Evolutionary conservation across 2,888 invertebrate species (phyloP).

Genomic region (Cordilura impudica): DNA sequence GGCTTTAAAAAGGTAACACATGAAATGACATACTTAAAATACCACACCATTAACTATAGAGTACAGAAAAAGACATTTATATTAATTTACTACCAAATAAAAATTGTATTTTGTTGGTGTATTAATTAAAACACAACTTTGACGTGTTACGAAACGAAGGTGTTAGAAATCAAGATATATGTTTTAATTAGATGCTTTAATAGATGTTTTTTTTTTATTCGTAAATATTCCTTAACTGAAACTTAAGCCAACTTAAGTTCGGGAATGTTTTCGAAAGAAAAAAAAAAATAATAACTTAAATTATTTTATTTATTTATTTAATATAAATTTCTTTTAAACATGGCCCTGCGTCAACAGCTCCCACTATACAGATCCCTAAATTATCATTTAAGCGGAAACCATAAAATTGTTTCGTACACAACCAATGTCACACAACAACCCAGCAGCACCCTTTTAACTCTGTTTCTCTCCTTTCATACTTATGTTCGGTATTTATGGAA

Average conservation of each 20-base stretch:
- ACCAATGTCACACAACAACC: constrained; percentile 31
- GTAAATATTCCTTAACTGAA: constrained; percentile 21
- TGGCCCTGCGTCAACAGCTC: background rate
- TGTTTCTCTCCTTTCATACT: background rate
- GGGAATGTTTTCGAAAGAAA: background rate
- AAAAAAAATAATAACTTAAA: constrained; percentile 13
- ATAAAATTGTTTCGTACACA: constrained; percentile 50
- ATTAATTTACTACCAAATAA: constrained; percentile 72
- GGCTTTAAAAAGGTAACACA: background rate
- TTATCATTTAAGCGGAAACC: constrained; percentile 61
- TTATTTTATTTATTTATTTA: constrained; percentile 54
- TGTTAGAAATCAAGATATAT: constrained; percentile 76
- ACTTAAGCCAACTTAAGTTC: constrained; percentile 8
- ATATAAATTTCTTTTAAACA: constrained; percentile 36
- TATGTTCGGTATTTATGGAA: constrained; percentile 52
- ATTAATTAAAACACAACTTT: constrained; percentile 72
- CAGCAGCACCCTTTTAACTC: constrained; percentile 28
- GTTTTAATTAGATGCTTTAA: constrained; percentile 73
- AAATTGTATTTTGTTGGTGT: constrained; percentile 69
- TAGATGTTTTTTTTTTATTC: constrained; percentile 30
- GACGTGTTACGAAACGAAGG: constrained; percentile 65
- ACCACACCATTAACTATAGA: no score
- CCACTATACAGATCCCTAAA: constrained; percentile 29
- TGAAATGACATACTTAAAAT: background rate
- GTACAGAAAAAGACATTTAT: constrained; percentile 68